Conservation (phyloP, 2,888 invertebrate species). For the Tuberolachnus salignus region DNA sequence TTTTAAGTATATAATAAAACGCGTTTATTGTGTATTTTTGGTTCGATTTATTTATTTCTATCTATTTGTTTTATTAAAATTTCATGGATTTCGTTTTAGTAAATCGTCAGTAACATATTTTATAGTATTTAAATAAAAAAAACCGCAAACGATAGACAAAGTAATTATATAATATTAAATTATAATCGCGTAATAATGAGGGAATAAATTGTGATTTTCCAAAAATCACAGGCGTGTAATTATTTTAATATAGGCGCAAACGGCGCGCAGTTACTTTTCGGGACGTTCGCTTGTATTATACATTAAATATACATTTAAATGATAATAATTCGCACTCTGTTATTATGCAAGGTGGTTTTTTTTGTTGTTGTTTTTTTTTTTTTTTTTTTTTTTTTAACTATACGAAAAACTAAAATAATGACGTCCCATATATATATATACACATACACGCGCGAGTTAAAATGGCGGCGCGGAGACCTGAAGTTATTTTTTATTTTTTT, state of each 20-base stretch:
- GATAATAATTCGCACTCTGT: constrained; percentile 11
- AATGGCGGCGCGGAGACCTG: constrained; percentile 22
- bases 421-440: background rate
- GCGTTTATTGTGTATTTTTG: no score
- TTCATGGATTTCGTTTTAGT: no score
- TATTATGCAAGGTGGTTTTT: constrained; percentile 25
- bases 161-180: no score
- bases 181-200: no score
- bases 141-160: no score
- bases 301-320: background rate
- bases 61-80: no score
- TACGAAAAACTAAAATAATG: constrained; percentile 40
- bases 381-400: background rate
- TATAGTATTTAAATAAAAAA: no score
- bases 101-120: no score
- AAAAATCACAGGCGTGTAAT: background rate
- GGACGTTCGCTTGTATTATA: background rate
- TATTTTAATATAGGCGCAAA: background rate
- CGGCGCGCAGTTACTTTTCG: constrained; percentile 3
- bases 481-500: constrained; percentile 9
- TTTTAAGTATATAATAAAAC: no score
- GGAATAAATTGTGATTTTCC: background rate
- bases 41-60: no score
- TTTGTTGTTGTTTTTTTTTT: constrained; percentile 5
- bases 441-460: constrained; percentile 19